These are phyloP conservation scores for Steatornis caripensis DNA, from an alignment of 2,113 vertebrate genomes.

Conservation along the genomic window DNA sequence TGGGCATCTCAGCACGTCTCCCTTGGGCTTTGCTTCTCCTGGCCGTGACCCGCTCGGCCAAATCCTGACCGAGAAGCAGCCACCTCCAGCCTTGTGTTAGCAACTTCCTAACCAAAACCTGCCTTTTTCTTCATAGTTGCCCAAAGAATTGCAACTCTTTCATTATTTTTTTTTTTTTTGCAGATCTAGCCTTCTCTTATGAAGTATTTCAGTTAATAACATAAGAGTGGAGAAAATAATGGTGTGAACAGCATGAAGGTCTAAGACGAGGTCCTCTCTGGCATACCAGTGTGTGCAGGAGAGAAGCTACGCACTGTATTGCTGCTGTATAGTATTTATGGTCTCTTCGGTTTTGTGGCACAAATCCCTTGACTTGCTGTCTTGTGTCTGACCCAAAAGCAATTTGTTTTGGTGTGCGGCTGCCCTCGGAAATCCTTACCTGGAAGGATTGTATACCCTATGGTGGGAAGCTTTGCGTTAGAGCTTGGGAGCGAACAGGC, in stretches of 20 bases:
- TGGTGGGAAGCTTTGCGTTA: background rate
- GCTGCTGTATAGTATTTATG: background rate
- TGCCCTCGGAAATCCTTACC: background rate
- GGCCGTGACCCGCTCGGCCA: background rate
- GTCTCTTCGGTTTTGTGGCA: background rate
- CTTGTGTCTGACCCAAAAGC: background rate
- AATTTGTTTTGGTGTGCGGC: background rate
- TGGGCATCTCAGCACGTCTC: background rate
- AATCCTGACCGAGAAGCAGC: background rate
- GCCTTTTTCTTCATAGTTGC: background rate
- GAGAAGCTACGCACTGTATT: background rate
- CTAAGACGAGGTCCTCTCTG: background rate
- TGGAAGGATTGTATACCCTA: accelerated
- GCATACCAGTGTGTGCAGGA: background rate
- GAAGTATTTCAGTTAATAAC: background rate
- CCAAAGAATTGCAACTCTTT: background rate
- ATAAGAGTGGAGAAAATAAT: background rate
- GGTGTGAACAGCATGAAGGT: background rate
- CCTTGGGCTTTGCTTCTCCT: background rate
- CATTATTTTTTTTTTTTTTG: background rate
- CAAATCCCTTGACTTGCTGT: background rate
- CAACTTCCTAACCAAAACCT: background rate
- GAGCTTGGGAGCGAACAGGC: background rate
- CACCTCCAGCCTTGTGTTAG: background rate
- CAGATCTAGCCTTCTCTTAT: background rate